These are phyloP conservation scores for Catostomus latipinnis DNA, from an alignment of 2,797 vertebrate genomes.

Conservation along the genomic window DNA sequence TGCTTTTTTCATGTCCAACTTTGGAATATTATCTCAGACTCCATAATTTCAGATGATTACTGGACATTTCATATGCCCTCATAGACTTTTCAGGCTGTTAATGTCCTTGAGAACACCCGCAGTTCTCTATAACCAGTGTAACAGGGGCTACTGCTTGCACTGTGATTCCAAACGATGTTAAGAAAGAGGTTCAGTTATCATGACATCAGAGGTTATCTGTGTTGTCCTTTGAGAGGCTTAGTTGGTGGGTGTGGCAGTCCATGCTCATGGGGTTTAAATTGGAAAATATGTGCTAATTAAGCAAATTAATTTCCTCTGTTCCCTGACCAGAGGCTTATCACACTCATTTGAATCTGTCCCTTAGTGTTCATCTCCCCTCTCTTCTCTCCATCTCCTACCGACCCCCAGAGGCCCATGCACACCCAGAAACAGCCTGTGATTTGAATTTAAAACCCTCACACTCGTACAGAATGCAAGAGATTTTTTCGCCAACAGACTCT, in stretches of 20 bases:
- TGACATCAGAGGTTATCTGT: background rate
- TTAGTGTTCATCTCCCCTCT: slow-evolving; percentile 75
- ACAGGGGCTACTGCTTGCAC: background rate
- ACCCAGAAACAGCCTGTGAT: slow-evolving; percentile 63
- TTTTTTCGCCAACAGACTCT: background rate
- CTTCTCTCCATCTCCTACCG: slow-evolving; percentile 75
- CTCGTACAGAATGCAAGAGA: slow-evolving; percentile 21
- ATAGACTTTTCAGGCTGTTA: slow-evolving; percentile 6
- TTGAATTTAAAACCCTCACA: slow-evolving; percentile 69
- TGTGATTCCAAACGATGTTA: background rate
- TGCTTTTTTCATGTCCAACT: background rate
- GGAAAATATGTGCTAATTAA: slow-evolving; percentile 85
- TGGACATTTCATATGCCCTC: background rate
- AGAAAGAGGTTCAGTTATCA: slow-evolving; percentile 24
- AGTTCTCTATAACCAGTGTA: background rate
- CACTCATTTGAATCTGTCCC: slow-evolving; percentile 80
- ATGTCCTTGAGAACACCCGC: background rate
- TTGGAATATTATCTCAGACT: background rate
- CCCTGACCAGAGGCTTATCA: slow-evolving; percentile 72
- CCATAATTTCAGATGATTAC: background rate
- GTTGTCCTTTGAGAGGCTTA: slow-evolving; percentile 7
- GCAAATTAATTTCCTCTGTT: slow-evolving; percentile 80
- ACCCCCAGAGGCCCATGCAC: slow-evolving; percentile 54
- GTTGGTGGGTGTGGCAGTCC: slow-evolving; percentile 52
- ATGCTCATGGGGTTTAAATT: slow-evolving; percentile 76